Evolutionary conservation across 2,888 invertebrate genomes (phyloP), one percentile per base, ranked within the genome.

Genomic region (Cactoblastis cactorum): DNA sequence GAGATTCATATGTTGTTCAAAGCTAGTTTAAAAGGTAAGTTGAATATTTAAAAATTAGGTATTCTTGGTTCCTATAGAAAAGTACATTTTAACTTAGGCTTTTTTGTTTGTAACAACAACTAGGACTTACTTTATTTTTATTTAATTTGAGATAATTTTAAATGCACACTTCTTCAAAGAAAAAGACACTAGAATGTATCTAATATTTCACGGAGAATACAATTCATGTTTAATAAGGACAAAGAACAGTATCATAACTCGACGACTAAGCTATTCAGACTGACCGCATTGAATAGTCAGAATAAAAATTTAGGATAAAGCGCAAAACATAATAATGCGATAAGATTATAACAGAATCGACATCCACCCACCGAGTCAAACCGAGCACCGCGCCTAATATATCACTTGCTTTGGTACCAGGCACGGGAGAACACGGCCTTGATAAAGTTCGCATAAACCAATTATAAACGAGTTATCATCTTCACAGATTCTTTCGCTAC

Each of bases 361-460:
- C 71, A 81, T 80, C 80, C 83, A 80, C 83, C 83, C 82, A 84
- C 80, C 65, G 62, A 66, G 58, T 62, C 69, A 62, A 63, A 68
- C 60, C 59, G 62, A 62, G 65, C 63, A 69, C 63, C 45, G 43
- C 28, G 56, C 61, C 59, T 57, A 59, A 50, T 50, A 52, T 55
- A 49, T 55, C 55, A 67, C 65, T 65, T 53, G 54, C 47, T 54
- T 53, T 68, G 59, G 86, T 85, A 69, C 85, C 88, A 76, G 88
- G 86, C 74, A 89, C 88, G 72, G 64, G 59, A 63, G 61, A 67
- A 70, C 66, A 76, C 88, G 88, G 82, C 88, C 88, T 89, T 88
- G 87, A 74, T 75, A 67, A 61, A 71, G 76, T 74, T 80, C 81
- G 76, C 74, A 73, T 72, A 71, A 74, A 73, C 65, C 67, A 62